Evolutionary conservation across 2,797 vertebrate genomes (phyloP).

Genomic region (Taeniopygia guttata): DNA sequence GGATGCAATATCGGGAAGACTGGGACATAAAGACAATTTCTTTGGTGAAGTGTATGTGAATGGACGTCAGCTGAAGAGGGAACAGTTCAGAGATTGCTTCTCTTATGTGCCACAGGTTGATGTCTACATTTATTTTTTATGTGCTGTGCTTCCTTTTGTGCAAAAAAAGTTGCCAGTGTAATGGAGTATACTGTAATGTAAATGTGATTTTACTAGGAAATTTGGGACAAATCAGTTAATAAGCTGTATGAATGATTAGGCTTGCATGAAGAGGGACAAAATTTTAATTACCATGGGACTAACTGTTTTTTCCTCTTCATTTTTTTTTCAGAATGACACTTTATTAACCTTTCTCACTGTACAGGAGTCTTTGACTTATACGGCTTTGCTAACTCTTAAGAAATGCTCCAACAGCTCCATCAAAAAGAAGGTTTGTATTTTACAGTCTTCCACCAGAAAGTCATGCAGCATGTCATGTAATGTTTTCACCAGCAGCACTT

Average conservation of each 20-base stretch:
- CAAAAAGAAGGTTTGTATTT: constrained; percentile 83
- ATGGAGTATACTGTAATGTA: neutral
- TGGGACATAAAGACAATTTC: constrained; percentile 76
- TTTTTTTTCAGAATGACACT: constrained; percentile 81
- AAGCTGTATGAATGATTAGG: neutral
- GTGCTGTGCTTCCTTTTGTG: neutral
- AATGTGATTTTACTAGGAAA: neutral
- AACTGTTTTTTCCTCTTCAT: neutral
- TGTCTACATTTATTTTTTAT: neutral
- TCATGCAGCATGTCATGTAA: neutral
- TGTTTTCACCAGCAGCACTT: neutral
- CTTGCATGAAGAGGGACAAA: neutral
- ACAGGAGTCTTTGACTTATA: constrained; percentile 89
- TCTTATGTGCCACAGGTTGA: constrained; percentile 93
- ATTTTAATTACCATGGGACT: neutral
- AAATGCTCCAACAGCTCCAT: constrained; percentile 75
- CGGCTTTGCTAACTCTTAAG: constrained; percentile 84
- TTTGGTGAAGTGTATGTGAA: constrained; percentile 88
- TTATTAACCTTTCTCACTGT: constrained; percentile 91
- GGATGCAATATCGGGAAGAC: constrained; percentile 89
- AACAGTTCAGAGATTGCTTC: constrained; percentile 92
- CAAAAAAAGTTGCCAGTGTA: neutral
- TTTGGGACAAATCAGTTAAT: neutral
- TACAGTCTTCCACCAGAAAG: neutral
- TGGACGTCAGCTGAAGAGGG: constrained; percentile 81